Evolutionary conservation across 1,140 invertebrate species (phyloP).

Genomic region (Pseudomyrmex dendroicus): DNA sequence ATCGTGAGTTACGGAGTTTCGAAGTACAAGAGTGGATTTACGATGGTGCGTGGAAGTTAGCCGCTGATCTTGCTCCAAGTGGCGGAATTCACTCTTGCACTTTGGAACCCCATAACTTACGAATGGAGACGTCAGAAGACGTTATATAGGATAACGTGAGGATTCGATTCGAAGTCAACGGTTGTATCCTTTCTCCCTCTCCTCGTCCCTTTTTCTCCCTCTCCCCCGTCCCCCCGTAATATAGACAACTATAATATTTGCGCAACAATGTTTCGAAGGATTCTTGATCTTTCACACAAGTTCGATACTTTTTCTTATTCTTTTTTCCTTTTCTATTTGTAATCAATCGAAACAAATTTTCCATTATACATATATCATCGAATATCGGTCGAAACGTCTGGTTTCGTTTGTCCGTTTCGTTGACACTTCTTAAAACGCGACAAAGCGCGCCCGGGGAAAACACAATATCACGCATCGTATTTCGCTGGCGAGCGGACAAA

Average conservation of each 20-base stretch:
- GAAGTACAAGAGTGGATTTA: constrained; percentile 73
- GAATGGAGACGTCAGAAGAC: constrained; percentile 57
- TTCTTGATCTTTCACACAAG: no score
- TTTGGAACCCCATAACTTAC: constrained; percentile 71
- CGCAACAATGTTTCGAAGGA: no score
- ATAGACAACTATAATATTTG: no score
- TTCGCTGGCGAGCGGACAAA: constrained; percentile 7
- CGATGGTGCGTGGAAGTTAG: constrained; percentile 74
- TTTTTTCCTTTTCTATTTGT: no score
- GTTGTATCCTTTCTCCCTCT: constrained; percentile 2
- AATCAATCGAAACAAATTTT: no score
- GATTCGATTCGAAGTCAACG: constrained; percentile 49
- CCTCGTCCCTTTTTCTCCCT: no score
- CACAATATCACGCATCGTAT: constrained; percentile 16
- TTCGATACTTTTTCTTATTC: no score
- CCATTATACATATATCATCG: no score
- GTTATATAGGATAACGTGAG: constrained; percentile 65
- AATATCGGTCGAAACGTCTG: no score
- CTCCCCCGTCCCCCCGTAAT: no score
- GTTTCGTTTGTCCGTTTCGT: constrained; percentile 12
- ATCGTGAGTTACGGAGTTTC: constrained; percentile 74
- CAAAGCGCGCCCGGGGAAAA: neutral
- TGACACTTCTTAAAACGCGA: constrained; percentile 23
- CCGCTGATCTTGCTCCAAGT: constrained; percentile 73
- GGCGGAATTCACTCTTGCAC: constrained; percentile 73